Evolutionary conservation across 1,140 invertebrate species (phyloP).

Genomic region (Drosophila takahashii): DNA sequence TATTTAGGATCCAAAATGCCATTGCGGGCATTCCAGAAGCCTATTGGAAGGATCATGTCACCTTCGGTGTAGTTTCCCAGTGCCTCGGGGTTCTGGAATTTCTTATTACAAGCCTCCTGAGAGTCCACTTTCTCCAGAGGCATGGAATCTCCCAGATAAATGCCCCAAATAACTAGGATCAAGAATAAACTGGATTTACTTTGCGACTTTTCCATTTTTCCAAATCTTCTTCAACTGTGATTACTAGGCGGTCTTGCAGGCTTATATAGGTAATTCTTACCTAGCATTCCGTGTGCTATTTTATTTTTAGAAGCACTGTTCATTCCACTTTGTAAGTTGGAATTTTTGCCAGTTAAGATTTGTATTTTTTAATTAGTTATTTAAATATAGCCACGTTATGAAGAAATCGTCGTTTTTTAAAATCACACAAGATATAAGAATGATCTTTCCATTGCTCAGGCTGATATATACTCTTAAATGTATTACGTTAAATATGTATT

Average conservation of each 20-base stretch:
- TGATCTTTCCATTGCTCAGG: background rate
- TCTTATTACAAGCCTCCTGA: no score
- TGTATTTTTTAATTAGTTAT: no score
- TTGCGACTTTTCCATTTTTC: constrained; percentile 37
- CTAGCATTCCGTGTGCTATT: constrained; percentile 10
- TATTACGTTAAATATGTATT: background rate
- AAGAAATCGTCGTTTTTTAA: no score
- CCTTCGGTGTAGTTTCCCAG: constrained; percentile 88
- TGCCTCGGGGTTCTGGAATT: constrained; percentile 89
- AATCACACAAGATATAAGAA: background rate
- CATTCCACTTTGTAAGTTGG: no score
- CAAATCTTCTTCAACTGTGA: no score
- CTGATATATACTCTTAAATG: no score
- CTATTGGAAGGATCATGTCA: constrained; percentile 85
- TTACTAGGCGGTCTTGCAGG: background rate
- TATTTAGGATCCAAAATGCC: no score
- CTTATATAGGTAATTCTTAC: constrained; percentile 50
- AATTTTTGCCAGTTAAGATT: no score
- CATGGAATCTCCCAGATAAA: constrained; percentile 2
- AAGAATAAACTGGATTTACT: constrained; percentile 3
- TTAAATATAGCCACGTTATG: no score
- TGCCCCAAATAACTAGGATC: constrained; percentile 13
- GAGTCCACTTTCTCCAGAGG: constrained; percentile 11
- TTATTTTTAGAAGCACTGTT: no score
- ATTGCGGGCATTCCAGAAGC: constrained; percentile 86